Base-by-base conservation (phyloP, 2,797 vertebrate species). In the Leuciscus waleckii region DNA sequence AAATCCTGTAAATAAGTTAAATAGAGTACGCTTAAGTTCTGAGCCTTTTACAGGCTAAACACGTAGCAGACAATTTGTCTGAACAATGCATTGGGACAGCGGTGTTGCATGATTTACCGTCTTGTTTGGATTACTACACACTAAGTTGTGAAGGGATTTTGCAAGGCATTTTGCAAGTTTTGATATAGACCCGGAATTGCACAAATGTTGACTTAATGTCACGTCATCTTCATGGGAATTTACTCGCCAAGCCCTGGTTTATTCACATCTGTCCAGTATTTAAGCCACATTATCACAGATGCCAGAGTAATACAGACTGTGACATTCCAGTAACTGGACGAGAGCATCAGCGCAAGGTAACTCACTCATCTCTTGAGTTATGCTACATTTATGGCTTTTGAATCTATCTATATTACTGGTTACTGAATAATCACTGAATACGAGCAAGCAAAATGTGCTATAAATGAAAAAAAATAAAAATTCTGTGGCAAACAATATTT, bases 81-180 rank as follows among this genome's bases (percentile, higher is more conserved):
- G 32, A 81, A 86, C 77, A 85, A 51, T 65, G 54, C 39, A 17
- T 5, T 9, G 54, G 37, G 7, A 13, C 69, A 77, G 32, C 23
- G n/a, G 17, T 1, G 4, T 21, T 67, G 78, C 2, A 17, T 86
- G 81, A 86, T 78, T 88, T 81, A 79, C 21, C 65, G 10, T 68
- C 23, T 56, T 70, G 81, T 84, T 82, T 86, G 68, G 84, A 84
- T 86, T 84, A 74, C 74, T 73, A 80, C 39, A 86, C 58, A 69
- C 21, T 74, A 68, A 84, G 1, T 80, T 86, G 73, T 11, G 68
- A 71, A 41, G 39, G 5, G 61, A 84, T 76, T 86, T 71, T 65
- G 41, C 69, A 61, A 51, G 26, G 21, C 35, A 84, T 82, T 87
- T 70, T 74, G 49, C 51, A 58, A 41, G 26, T 37, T 70, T 11